Base-by-base conservation (phyloP, 2,113 vertebrate species). In the Tiliqua scincoides region DNA sequence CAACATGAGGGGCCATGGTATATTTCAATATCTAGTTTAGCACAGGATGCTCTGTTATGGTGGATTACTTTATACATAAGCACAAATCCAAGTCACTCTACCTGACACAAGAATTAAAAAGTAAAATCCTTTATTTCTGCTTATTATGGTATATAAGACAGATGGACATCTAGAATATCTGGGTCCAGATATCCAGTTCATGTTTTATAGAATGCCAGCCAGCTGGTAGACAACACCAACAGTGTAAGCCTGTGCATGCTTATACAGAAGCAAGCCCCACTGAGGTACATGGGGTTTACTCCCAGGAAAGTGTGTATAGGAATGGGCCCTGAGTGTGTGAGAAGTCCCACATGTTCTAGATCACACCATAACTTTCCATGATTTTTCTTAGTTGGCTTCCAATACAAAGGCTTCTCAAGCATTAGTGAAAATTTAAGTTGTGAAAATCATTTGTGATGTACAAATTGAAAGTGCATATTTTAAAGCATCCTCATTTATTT, bases 321-420 rank as follows among this genome's bases (percentile, higher is more conserved):
- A 57, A 9, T 57, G 54, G 6, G 54, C 54, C 54, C 6, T 15
- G 54, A 57, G 17, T 65, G 6, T 63, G 3, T 65, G 25, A 27
- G 37, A 37, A 35, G 20, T 72, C 35, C 35, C 37, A 48, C 27
- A 59, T 2, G 18, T 32, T 59, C 8, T 17, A 57, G 2, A 35
- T 57, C 6, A 0, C 2, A 3, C 8, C 14, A 32, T 32, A 17
- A 77, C 71, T 73, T 21, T 40, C 12, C 35, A 72, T 23, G 23
- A 25, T 25, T 73, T 30, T 30, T 65, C 25, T 18, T 30, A 23
- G 23, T 11, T 30, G 25, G 20, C n/a, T 32, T 30, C 23, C 20
- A 32, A 78, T 83, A 79, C 87, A 80, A 89, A 83, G 21, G 90
- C 74, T 81, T 73, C 91, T 83, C 79, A 89, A 91, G 84, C 52